phyloP scores from a whole-genome alignment of 92 coral and sea anemone genomes.

The Actinostola sp. region DNA sequence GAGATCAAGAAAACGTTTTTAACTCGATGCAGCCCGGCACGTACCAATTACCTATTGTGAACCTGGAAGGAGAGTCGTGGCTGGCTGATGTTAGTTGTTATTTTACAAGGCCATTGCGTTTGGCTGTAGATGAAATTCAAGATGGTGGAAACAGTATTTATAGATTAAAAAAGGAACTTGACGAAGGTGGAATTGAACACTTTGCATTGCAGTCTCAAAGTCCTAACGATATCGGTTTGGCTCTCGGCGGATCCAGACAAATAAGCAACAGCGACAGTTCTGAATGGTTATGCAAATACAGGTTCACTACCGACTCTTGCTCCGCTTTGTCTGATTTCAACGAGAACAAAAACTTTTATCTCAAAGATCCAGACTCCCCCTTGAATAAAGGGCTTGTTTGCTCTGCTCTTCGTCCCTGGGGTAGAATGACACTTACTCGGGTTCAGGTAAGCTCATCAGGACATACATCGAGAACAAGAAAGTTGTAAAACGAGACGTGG shows the following conservation, averaged over 20 bases:
- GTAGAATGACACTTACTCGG: too few relatives aligned
- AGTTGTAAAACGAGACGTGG: slow-evolving; percentile 4
- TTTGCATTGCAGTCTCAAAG: slow-evolving; percentile 3
- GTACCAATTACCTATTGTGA: slow-evolving; percentile 26
- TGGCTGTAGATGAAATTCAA: slow-evolving; percentile 37
- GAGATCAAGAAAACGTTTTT: not conserved
- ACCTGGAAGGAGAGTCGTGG: slow-evolving; percentile 25
- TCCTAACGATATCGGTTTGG: not conserved
- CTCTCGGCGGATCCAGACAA: not conserved
- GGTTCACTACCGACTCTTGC: slow-evolving; percentile 33
- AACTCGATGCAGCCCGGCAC: not conserved
- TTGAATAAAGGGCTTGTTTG: slow-evolving; percentile 42
- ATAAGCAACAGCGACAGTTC: not conserved
- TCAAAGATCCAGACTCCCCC: slow-evolving; percentile 21
- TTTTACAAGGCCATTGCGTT: slow-evolving; percentile 34
- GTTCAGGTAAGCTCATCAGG: slow-evolving; percentile 29
- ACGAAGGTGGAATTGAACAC: not conserved
- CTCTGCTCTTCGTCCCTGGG: slow-evolving; percentile 54
- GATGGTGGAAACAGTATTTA: slow-evolving; percentile 36
- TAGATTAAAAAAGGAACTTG: slow-evolving; percentile 35
- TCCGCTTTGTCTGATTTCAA: slow-evolving; percentile 12
- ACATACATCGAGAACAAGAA: slow-evolving; percentile 9
- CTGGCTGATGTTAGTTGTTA: slow-evolving; percentile 51
- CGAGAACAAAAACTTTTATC: not conserved
- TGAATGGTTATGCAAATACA: slow-evolving; percentile 6